Base-by-base conservation (phyloP, 2,888 invertebrate genomes). In the Caenorhabditis zanzibari region DNA sequence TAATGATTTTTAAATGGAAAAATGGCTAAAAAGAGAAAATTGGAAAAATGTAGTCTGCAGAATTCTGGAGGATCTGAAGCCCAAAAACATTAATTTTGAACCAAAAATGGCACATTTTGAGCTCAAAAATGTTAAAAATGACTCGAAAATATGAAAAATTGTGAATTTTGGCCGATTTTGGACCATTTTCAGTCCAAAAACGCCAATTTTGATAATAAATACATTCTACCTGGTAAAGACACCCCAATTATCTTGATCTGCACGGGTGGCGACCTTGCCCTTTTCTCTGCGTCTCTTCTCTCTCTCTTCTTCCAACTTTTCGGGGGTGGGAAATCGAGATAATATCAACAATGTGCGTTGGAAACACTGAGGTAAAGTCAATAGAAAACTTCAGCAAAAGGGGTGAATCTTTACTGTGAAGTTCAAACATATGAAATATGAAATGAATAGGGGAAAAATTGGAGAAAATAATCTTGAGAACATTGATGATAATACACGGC, bases 271-370 rank as follows among this genome's bases (percentile, higher is more conserved):
- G 69, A 71, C 77, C 77, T 77, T 77, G 77, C 54, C 68, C 54
- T 66, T 68, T 41, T 68, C 56, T 76, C 69, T 69, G 22, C 14
- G 41, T 61, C 59, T 76, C 76, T 69, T 16, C 2, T 2, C 26
- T 16, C n/a, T 9, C 3, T n/a, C 5, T 14, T 32, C 22, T 6
- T 73, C 24, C 54, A 41, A 28, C n/a, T n/a, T n/a, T n/a, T n/a
- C n/a, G n/a, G n/a, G 26, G 54, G 26, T 56, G 35, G 10, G n/a
- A 58, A 61, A 49, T n/a, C 22, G 44, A 59, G 59, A 59, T 72
- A 61, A 63, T 54, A 69, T 59, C 61, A 69, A 58, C 68, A 77
- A 71, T 77, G 63, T 28, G 44, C 49, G 58, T 28, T 54, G 32
- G 32, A 66, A 59, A 75, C 75, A 49, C 66, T 26, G 5, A 10